phyloP scores from a whole-genome alignment of 2,113 vertebrate species.

The Fregata magnificens region DNA sequence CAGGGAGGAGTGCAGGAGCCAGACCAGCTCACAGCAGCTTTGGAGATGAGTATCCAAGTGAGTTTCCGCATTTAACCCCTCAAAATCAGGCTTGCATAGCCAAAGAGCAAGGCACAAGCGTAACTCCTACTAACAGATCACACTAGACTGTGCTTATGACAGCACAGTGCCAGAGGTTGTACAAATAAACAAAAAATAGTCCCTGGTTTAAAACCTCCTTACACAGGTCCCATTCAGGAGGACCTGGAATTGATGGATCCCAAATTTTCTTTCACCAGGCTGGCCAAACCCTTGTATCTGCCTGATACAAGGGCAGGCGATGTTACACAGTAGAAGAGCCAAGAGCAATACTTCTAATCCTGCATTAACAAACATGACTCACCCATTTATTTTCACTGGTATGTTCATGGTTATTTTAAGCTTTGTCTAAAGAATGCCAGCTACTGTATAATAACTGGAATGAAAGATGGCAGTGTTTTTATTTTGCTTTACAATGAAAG shows the following conservation, averaged over 20 bases:
- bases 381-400: slow-evolving; percentile 63
- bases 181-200: background rate
- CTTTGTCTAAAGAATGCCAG: slow-evolving; percentile 63
- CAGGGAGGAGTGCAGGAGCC: background rate
- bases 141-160: accelerated
- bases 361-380: slow-evolving; percentile 44
- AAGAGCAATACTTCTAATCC: slow-evolving; percentile 16
- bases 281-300: background rate
- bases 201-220: background rate
- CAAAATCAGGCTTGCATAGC: background rate
- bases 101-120: background rate
- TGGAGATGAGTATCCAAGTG: background rate
- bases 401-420: slow-evolving; percentile 63
- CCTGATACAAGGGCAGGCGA: background rate
- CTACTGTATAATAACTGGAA: slow-evolving; percentile 31
- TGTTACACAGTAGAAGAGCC: background rate
- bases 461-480: slow-evolving; percentile 54
- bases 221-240: background rate
- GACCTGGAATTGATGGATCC: background rate
- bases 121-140: background rate
- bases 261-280: background rate
- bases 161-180: background rate
- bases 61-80: background rate
- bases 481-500: slow-evolving; percentile 52
- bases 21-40: background rate